Evolutionary conservation across 2,888 invertebrate genomes (phyloP).

Genomic region (Girardia tigrina): DNA sequence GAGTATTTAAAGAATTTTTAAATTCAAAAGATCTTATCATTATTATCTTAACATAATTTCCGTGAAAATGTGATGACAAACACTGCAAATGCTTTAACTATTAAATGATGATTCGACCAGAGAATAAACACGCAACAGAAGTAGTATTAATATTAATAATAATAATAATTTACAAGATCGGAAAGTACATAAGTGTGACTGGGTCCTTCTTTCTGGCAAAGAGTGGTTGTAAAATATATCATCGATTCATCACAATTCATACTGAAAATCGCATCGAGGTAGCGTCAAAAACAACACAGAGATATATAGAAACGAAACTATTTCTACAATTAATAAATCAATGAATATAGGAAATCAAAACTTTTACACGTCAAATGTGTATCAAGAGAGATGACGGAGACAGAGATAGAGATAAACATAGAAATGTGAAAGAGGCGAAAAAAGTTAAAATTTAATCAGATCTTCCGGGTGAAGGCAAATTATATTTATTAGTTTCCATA

Average conservation of each 20-base stretch:
- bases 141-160: not conserved
- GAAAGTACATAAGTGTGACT: not conserved
- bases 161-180: conserved; percentile 12
- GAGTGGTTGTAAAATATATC: not conserved
- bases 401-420: too few species aligned
- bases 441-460: conserved; percentile 4
- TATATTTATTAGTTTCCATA: not conserved
- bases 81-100: too few species aligned
- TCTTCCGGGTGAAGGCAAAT: conserved; percentile 18
- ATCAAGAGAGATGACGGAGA: too few species aligned
- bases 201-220: not conserved
- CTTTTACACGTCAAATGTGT: not conserved
- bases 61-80: too few species aligned
- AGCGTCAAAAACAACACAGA: conserved; percentile 1
- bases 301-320: conserved; percentile 19
- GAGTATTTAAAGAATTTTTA: too few species aligned
- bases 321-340: conserved; percentile 18
- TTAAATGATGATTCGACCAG: too few species aligned
- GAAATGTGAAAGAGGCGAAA: conserved; percentile 8
- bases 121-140: too few species aligned
- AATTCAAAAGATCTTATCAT: too few species aligned
- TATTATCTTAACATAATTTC: too few species aligned
- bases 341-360: conserved; percentile 3
- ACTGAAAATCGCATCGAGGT: not conserved
- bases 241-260: not conserved